Base-by-base conservation (phyloP, 2,797 vertebrate genomes). In the Clarias laeviceps region DNA sequence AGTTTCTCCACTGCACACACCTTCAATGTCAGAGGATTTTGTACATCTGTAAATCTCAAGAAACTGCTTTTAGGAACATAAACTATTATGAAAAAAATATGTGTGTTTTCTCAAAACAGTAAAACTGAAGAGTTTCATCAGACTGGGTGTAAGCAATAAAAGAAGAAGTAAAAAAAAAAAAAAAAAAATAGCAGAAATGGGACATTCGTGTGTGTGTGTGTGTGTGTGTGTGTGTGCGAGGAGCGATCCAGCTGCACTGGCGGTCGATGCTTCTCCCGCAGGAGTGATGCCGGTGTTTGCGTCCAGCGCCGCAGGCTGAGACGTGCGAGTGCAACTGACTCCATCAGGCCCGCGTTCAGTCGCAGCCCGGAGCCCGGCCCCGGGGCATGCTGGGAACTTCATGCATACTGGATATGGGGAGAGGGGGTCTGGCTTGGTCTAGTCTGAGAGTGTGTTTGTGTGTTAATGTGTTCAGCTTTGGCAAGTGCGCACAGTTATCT, bases 331-430 rank as follows among this genome's bases (percentile, higher is more conserved):
- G 61, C 50, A 72, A 85, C 85, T 18, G 87, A 84, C 80, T 91
- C 84, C 86, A 86, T 86, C 83, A 88, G 90, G 76, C 85, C 86
- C 66, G 1, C 64, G 87, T 69, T 82, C 32, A 89, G 87, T 79
- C 27, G 62, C 83, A 87, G 87, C 89, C 89, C 85, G 84, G 59
- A 66, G 87, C 85, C 66, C 83, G 84, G 89, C 91, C 91, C 87
- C 85, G 27, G 91, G 93, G 91, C 91, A 91, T 29, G 4, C 54
- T 78, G 87, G 81, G 85, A 81, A 82, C 86, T 89, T 91, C 91
- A 87, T 89, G 92, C 88, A 91, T 93, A 90, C 84, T 85, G 85
- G 85, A 62, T 72, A 68, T 66, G 24, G 24, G 5, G 45, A 50
- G 11, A 50, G 45, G n/a, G 59, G 40, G 70, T 61, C 72, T 82